Percentiles rank a stretch among this genome's conserved stretches.
phyloP scores from a whole-genome alignment of 2,888 invertebrate species.

The Dolichopus griseipennis region DNA sequence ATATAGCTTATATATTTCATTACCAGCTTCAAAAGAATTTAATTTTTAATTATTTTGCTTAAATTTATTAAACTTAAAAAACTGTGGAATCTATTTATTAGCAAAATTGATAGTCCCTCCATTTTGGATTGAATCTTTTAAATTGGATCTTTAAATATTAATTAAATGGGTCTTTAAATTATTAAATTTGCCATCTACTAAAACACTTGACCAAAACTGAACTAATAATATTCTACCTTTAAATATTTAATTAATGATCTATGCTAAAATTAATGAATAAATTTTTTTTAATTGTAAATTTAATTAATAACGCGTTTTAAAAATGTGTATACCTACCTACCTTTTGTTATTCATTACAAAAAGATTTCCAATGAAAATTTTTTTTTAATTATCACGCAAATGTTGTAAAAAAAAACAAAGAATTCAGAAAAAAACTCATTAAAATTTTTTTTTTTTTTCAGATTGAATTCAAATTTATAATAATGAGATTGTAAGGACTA shows the following conservation, averaged over 20 bases:
- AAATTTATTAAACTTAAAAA: no score
- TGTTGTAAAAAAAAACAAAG: neutral
- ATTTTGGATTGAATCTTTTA: no score
- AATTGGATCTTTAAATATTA: no score
- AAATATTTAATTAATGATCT: neutral
- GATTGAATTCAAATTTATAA: no score
- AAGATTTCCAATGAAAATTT: neutral
- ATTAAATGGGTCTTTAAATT: no score
- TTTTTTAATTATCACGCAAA: neutral
- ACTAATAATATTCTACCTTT: neutral
- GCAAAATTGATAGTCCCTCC: no score
- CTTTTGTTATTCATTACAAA: neutral
- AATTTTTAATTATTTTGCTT: neutral
- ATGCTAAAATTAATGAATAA: neutral
- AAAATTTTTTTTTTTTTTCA: neutral
- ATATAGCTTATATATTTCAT: no score
- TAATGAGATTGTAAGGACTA: no score
- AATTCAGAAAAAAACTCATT: neutral
- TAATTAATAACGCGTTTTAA: neutral
- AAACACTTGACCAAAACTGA: neutral
- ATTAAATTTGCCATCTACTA: no score
- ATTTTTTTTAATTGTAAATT: neutral
- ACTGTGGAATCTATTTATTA: no score
- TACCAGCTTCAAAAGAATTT: no score
- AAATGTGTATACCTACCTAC: neutral